Percentiles rank a stretch among this genome's conserved stretches.
Conservation (phyloP, 2,888 invertebrate species). For the Eubasilissa splendida region DNA sequence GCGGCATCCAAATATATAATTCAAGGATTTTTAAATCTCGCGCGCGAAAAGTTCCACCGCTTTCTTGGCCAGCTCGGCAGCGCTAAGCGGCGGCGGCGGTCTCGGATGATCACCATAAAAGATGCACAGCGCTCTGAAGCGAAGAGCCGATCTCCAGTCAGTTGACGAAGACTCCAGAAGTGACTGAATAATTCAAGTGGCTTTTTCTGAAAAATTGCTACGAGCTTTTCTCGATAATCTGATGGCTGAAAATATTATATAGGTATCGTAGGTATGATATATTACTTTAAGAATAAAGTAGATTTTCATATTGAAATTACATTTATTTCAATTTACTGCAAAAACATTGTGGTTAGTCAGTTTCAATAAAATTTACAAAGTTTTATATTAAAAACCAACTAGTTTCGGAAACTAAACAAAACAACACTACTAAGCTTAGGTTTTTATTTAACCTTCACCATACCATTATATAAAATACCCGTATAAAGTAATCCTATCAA, state of each 20-base stretch:
- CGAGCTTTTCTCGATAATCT: background rate
- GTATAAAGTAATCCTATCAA: too few species aligned
- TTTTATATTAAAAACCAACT: background rate
- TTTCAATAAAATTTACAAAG: background rate
- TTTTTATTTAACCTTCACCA: too few species aligned
- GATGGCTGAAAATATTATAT: too few species aligned
- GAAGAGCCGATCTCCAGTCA: background rate
- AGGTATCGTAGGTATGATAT: too few species aligned
- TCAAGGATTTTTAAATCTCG: slow-evolving; percentile 9
- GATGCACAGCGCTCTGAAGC: slow-evolving; percentile 21
- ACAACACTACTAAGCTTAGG: too few species aligned
- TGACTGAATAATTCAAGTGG: slow-evolving; percentile 1
- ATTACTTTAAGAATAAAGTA: too few species aligned
- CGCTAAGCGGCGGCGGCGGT: slow-evolving; percentile 20
- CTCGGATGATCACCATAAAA: slow-evolving; percentile 32
- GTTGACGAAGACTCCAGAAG: background rate
- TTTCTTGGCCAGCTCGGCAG: background rate
- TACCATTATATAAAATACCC: too few species aligned
- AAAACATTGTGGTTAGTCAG: background rate
- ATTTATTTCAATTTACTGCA: background rate
- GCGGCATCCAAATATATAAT: slow-evolving; percentile 12
- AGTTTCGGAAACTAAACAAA: background rate
- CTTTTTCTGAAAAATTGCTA: slow-evolving; percentile 10
- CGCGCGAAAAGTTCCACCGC: background rate
- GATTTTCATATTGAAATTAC: background rate